Base-by-base conservation (phyloP, 2,113 vertebrate genomes). In the Burhinus oedicnemus region DNA sequence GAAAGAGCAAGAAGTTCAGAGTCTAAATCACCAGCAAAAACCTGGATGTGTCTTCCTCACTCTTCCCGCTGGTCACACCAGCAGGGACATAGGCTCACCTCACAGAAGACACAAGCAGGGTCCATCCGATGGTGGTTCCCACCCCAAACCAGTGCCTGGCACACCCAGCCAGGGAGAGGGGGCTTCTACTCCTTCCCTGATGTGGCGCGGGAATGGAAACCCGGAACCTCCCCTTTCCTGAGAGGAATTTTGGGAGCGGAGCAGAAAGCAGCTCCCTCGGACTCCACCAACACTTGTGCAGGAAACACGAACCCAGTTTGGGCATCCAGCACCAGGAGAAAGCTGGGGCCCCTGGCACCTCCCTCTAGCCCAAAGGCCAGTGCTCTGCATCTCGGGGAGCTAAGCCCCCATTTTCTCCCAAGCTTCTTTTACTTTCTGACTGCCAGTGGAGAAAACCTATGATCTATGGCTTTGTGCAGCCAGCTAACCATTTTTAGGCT, bases 81-180 rank as follows among this genome's bases (percentile, higher is more conserved):
- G 6, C 8, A 40, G 18, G 40, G 40, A 19, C 18, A 21, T 21
- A 11, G 17, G 5, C 5, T 21, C 20, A 34, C 13, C 20, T 27
- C 36, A n/a, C 30, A 81, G 34, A 30, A 90, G 32, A 10, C 34
- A n/a, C 2, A 3, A 34, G 32, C 23, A 44, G 44, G 7, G 15
- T 42, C 54, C 15, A 8, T 18, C 22, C 1, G 2, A 11, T 7
- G 3, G 11, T 11, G 19, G 3, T n/a, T 5, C 18, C 22, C 12
- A 45, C 8, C 45, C 36, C n/a, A 80, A 40, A 38, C 7, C 47
- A 44, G 25, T 9, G 3, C 14, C 58, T 34, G 26, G 13, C 14
- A 27, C 30, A 1, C 4, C 29, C 79, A 40, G 8, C 2, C 0
- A 1, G 58, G 25, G 5, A n/a, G 3, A 49, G 5, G 5, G 8